Base-by-base conservation (phyloP, 2,113 vertebrate genomes). In the Ranitomeya variabilis region DNA sequence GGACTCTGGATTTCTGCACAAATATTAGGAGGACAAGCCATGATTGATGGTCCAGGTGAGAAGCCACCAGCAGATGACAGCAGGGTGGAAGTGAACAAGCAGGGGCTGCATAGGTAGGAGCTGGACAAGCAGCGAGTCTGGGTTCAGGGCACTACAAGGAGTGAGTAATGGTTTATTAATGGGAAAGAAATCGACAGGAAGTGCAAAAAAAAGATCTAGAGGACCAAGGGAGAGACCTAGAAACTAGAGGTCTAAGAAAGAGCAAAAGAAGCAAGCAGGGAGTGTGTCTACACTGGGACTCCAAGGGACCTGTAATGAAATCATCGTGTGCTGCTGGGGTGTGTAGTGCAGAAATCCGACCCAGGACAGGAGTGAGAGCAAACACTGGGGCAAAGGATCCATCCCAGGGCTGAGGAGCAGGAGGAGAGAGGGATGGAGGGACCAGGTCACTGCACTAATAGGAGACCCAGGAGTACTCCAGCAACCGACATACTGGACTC, bases 141-240 rank as follows among this genome's bases (percentile, higher is more conserved):
- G 59, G 89, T 80, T 86, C 85, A 16, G 91, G 90, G 89, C 89
- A 89, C 86, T 4, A 51, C 7, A 60, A 89, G 37, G 81, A 80
- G 76, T 84, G 89, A 91, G 62, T 80, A 69, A 90, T 90, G 90
- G 87, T 85, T 90, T 90, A 88, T 90, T 91, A 89, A 91, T 90
- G 88, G 86, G 87, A 81, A 87, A 92, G 73, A 85, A 90, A 90
- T 60, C 77, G 91, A 73, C 88, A 83, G 83, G 89, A 91, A 91
- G 77, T 74, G 7, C 62, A 88, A 80, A 90, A 45, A 45, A 45
- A 69, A 73, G 78, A 76, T 86, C 82, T 23, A 55, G 79, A 0
- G 90, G 84, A 87, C 64, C 16, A 89, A 11, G 86, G 77, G 76
- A 82, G 67, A 86, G 80, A 83, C 31, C 79, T 52, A 59, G 73